Evolutionary conservation across 2,797 vertebrate genomes (phyloP).

Genomic region (Sebastes steindachneri): DNA sequence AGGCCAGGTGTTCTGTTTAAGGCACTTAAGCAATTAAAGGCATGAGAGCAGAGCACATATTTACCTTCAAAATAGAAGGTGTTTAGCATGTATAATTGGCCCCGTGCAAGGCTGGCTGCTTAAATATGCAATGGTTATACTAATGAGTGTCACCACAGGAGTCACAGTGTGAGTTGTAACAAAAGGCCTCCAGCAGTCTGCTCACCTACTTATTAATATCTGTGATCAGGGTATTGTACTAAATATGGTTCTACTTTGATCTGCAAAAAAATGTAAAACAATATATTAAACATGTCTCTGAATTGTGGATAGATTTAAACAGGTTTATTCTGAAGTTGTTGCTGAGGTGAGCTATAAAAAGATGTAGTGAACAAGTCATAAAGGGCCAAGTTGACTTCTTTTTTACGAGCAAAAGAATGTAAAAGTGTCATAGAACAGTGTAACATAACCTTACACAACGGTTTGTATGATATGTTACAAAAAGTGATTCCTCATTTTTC

Average conservation of each 20-base stretch:
- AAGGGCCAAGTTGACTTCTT: neutral
- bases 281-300: constrained; percentile 11
- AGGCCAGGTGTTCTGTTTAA: constrained; percentile 49
- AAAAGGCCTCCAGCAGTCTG: constrained; percentile 47
- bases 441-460: too few species aligned
- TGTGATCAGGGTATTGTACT: constrained; percentile 39
- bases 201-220: constrained; percentile 53
- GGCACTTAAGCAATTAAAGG: constrained; percentile 51
- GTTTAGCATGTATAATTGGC: constrained; percentile 62
- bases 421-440: neutral
- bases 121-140: constrained; percentile 55
- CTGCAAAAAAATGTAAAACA: neutral
- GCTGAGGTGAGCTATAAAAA: neutral
- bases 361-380: neutral
- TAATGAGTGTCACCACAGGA: constrained; percentile 61
- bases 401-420: neutral
- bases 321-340: neutral
- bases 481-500: too few species aligned
- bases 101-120: constrained; percentile 38
- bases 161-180: constrained; percentile 26
- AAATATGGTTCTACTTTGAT: constrained; percentile 37
- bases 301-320: neutral
- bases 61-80: constrained; percentile 59
- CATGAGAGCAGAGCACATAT: constrained; percentile 55
- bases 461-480: too few species aligned